Conservation (phyloP, 2,113 vertebrate genomes). For the Chaenogobius annularis region DNA sequence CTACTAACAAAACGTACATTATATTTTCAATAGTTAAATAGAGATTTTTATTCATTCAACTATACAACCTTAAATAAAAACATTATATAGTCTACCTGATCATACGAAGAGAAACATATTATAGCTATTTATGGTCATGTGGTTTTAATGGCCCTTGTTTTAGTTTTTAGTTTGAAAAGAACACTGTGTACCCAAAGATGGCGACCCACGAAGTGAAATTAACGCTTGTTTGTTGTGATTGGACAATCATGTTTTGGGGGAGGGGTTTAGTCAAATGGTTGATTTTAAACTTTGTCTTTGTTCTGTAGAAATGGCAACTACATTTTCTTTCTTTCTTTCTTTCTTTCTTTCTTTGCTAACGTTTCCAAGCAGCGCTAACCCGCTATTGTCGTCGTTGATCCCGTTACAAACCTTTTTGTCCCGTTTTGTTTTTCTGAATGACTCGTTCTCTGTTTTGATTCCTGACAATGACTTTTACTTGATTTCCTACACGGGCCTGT, state of each 20-base stretch:
- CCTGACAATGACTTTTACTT: slow-evolving; percentile 46
- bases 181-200: slow-evolving; percentile 9
- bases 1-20: not conserved
- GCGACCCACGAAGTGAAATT: not conserved
- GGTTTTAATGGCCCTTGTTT: not conserved
- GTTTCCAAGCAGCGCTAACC: slow-evolving; percentile 43
- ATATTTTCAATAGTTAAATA: slow-evolving; percentile 1
- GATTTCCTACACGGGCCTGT: slow-evolving; percentile 47
- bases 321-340: slow-evolving; percentile 3
- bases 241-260: slow-evolving; percentile 5
- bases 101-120: not conserved
- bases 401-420: slow-evolving; percentile 33
- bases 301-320: slow-evolving; percentile 8
- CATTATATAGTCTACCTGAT: not conserved
- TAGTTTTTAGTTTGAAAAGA: not conserved
- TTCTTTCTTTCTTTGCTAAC: slow-evolving; percentile 27
- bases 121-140: not conserved
- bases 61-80: not conserved
- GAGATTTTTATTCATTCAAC: not conserved
- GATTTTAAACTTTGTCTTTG: not conserved
- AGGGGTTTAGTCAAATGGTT: slow-evolving; percentile 34
- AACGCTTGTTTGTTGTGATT: slow-evolving; percentile 1
- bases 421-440: slow-evolving; percentile 42
- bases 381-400: slow-evolving; percentile 36
- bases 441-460: slow-evolving; percentile 26